Percentiles rank a stretch among this genome's conserved stretches.
Conservation (phyloP, 2,888 invertebrate genomes). For the Pyrgus malvae region DNA sequence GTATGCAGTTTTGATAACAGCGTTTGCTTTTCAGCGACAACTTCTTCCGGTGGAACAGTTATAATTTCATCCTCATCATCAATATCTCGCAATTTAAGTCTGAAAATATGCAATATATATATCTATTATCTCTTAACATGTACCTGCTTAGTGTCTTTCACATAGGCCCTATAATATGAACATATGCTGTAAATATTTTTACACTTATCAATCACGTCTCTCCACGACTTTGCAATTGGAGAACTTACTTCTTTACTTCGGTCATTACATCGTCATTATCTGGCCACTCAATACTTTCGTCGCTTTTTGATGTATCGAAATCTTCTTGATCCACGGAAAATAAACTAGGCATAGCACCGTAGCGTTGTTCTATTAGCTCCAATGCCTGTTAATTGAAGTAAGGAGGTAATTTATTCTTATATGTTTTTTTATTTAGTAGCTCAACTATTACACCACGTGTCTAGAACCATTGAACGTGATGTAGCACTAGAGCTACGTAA, state of each 20-base stretch:
- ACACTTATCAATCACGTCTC: no score
- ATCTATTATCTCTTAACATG: no score
- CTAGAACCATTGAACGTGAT: no score
- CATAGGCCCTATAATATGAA: no score
- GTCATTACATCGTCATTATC: conserved; percentile 83
- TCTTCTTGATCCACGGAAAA: conserved; percentile 76
- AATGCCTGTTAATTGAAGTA: conserved; percentile 83
- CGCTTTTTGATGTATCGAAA: conserved; percentile 55
- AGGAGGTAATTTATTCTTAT: no score
- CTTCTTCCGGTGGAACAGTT: conserved; percentile 60
- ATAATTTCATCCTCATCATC: conserved; percentile 50
- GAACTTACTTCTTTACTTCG: conserved; percentile 80
- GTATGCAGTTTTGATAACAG: conserved; percentile 64
- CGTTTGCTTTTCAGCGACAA: conserved; percentile 68
- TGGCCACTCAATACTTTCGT: conserved; percentile 64
- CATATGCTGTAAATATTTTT: no score
- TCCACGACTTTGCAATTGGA: not conserved
- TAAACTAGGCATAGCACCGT: conserved; percentile 85
- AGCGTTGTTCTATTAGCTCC: conserved; percentile 91
- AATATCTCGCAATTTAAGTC: conserved; percentile 62
- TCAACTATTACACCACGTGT: no score
- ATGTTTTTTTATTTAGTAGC: no score
- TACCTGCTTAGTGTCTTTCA: no score
- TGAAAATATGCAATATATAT: conserved; percentile 37
- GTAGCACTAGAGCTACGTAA: no score